A percentile compares a stretch with the other conserved stretches of the same genome.
phyloP scores from a whole-genome alignment of 2,888 invertebrate species.

The Calameuta pallipes region DNA sequence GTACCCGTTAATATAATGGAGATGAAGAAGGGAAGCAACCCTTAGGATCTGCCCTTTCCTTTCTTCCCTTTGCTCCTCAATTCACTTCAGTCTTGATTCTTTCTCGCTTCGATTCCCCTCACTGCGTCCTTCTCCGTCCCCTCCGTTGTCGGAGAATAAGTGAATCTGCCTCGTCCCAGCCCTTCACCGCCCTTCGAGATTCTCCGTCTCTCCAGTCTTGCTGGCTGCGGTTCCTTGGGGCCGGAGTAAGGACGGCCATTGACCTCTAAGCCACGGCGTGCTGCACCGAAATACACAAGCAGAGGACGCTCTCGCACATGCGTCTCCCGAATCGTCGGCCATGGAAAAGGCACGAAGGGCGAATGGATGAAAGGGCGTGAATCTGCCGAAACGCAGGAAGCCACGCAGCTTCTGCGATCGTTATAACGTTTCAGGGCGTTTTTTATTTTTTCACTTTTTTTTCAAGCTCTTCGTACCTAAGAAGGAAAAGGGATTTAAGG shows the following conservation, averaged over 20 bases:
- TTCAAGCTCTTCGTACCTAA: background rate
- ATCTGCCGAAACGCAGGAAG: conserved; percentile 33
- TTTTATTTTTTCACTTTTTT: background rate
- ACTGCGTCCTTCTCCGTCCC: background rate
- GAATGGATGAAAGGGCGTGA: conserved; percentile 36
- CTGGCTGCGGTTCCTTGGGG: conserved; percentile 47
- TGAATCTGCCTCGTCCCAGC: background rate
- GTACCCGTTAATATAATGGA: background rate
- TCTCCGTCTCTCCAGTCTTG: conserved; percentile 27
- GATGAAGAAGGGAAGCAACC: background rate
- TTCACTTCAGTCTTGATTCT: background rate
- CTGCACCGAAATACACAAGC: conserved; percentile 61
- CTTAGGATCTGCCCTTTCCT: background rate
- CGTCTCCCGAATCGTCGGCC: conserved; percentile 30
- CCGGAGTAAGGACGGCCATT: conserved; percentile 67
- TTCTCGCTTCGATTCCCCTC: conserved; percentile 26
- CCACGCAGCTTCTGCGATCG: background rate
- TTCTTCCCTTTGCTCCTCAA: background rate
- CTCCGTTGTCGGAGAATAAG: background rate
- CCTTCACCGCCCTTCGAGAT: conserved; percentile 6
- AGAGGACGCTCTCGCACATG: conserved; percentile 56
- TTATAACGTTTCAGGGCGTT: background rate
- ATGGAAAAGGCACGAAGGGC: conserved; percentile 40
- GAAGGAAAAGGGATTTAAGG: background rate
- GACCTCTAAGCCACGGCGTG: conserved; percentile 61